phyloP scores from a whole-genome alignment of 2,797 vertebrate species.

The Eidolon dupreanum region DNA sequence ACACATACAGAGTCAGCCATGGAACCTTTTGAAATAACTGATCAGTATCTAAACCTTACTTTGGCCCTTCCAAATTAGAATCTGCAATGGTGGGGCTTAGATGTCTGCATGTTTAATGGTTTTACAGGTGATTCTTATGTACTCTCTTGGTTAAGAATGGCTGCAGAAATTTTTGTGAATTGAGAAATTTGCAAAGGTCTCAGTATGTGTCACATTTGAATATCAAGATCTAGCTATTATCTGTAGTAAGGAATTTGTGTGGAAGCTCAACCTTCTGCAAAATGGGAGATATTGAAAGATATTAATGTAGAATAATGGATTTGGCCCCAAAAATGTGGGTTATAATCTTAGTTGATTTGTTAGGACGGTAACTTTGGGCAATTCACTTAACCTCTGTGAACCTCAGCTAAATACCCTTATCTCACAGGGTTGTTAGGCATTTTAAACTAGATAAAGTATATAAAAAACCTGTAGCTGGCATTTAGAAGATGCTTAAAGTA shows the following conservation, averaged over 20 bases:
- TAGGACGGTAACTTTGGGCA: neutral
- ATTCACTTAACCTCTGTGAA: neutral
- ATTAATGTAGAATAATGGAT: constrained; percentile 2
- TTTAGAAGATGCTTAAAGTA: constrained; percentile 9
- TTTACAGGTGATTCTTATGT: neutral
- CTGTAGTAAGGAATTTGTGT: neutral
- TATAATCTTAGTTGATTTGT: neutral
- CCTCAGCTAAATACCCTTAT: neutral
- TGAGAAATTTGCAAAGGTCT: neutral
- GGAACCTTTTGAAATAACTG: neutral
- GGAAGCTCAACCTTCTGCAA: neutral
- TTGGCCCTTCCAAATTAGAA: neutral
- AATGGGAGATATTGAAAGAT: neutral
- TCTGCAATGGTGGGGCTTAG: neutral
- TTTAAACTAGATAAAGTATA: neutral
- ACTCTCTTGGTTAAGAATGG: neutral
- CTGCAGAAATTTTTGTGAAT: neutral
- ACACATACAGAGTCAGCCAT: neutral
- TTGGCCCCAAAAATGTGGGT: neutral
- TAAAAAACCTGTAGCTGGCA: constrained; percentile 12
- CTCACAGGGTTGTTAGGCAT: neutral
- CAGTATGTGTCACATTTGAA: neutral
- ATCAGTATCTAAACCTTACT: neutral
- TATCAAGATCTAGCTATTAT: neutral
- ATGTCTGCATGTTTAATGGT: neutral